These are phyloP conservation scores for Circaetus gallicus DNA, from an alignment of 2,113 vertebrate species.

Conservation along the genomic window DNA sequence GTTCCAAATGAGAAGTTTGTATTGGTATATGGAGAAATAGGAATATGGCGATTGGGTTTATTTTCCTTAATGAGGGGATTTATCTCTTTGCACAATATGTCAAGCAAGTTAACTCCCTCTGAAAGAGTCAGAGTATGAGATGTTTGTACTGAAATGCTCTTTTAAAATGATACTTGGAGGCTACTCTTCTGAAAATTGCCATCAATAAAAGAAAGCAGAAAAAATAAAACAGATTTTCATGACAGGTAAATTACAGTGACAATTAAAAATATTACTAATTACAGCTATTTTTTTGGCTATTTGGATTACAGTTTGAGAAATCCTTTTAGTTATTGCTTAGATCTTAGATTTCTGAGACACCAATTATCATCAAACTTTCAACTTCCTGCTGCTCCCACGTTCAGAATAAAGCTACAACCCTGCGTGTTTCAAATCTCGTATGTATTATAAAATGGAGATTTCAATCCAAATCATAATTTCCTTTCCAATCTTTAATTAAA, in stretches of 20 bases:
- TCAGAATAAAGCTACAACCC: background rate
- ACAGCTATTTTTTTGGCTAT: background rate
- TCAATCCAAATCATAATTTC: background rate
- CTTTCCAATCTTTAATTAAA: background rate
- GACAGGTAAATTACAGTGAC: background rate
- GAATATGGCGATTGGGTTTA: background rate
- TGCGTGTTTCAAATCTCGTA: background rate
- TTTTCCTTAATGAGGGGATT: background rate
- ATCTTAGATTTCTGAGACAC: background rate
- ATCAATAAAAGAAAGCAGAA: background rate
- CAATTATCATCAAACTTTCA: background rate
- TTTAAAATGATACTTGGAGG: background rate
- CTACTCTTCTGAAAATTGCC: background rate
- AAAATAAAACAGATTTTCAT: background rate
- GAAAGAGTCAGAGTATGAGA: background rate
- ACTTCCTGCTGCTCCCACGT: background rate
- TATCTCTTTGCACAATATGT: background rate
- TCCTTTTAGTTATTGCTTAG: background rate
- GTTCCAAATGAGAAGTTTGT: background rate
- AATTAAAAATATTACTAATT: background rate
- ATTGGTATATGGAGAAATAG: background rate
- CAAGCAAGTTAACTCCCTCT: background rate
- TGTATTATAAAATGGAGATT: background rate
- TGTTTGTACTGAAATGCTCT: background rate
- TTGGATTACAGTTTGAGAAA: background rate